Evolutionary conservation across 2,797 vertebrate species (phyloP), one percentile per base, ranked within the genome.

Genomic region (Holocentrus rufus): DNA sequence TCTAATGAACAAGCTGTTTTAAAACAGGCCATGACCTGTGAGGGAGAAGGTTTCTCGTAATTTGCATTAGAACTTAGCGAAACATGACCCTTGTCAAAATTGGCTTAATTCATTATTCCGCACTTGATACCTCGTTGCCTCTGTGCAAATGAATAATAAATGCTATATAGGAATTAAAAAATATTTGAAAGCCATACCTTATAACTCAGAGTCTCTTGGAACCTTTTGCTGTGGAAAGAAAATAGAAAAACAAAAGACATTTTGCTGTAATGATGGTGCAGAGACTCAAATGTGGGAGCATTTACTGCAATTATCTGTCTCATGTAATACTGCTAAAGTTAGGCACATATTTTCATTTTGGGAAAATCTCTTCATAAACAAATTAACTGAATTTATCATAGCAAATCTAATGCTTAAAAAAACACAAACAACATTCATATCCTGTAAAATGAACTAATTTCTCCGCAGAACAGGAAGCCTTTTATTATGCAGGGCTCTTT

Each of bases 201-300:
- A 70, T 86, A 87, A 57, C 87, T 91, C 79, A 95, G 83, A 22
- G 87, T 87, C 59, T 94, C 91, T 23, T 79, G 86, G 84, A 95
- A 94, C 69, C 5, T 87, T 77, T 90, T 80, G 87, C 94, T 94
- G 91, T 60, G 65, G 86, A 79, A 78, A 73, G 17, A 64, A 52
- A 14, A 20, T 44, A 79, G 50, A 67, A 67, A 75, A 60, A 76
- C 23, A 85, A 18, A 75, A 69, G 2, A 81, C 31, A 67, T 31
- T 69, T 62, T 44, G 0, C 60, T 50, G 20, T 71, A 13, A 66
- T 30, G 39, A 62, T 62, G 44, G 13, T 39, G 36, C 13, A 59
- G 57, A 18, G 20, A 69, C 60, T 77, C 34, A 62, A 56, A 76
- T 61, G 46, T 60, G 46, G 50, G n/a, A 55, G 27, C 27, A 34